These are phyloP conservation scores for Azemiops feae DNA, from an alignment of 2,113 vertebrate genomes.

Conservation along the genomic window DNA sequence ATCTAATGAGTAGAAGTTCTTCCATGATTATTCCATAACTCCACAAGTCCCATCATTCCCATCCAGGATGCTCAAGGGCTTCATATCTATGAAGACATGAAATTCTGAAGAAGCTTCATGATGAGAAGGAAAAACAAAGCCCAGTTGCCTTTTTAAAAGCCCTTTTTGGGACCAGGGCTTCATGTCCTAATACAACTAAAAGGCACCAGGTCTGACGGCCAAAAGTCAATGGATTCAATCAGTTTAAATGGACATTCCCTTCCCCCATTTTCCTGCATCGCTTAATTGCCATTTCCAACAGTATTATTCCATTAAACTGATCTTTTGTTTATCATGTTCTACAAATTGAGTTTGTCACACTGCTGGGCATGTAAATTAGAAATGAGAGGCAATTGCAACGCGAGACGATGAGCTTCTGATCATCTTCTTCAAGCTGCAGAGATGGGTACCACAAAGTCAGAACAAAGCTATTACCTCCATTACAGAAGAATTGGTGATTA, in stretches of 20 bases:
- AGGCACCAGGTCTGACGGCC: neutral
- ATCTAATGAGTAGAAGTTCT: neutral
- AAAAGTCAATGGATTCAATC: neutral
- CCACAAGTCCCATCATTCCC: neutral
- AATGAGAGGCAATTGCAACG: constrained; percentile 46
- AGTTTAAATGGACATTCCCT: neutral
- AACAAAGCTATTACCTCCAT: neutral
- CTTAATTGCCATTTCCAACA: constrained; percentile 48
- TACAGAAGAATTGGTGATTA: neutral
- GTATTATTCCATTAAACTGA: constrained; percentile 42
- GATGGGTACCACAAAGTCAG: constrained; percentile 25
- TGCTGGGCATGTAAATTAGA: constrained; percentile 58
- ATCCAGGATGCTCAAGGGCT: neutral
- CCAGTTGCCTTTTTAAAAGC: neutral
- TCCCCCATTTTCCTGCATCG: constrained; percentile 21
- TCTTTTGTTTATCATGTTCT: constrained; percentile 58
- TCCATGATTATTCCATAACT: neutral
- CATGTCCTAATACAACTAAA: no score
- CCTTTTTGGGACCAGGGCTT: neutral
- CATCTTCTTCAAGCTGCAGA: neutral
- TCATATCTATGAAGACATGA: neutral
- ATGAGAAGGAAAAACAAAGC: neutral
- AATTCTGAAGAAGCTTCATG: neutral
- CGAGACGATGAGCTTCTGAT: constrained; percentile 44
- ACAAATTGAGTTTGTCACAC: constrained; percentile 67